These are phyloP conservation scores for Salvelinus sp. DNA, from an alignment of 2,113 vertebrate genomes.

Conservation along the genomic window DNA sequence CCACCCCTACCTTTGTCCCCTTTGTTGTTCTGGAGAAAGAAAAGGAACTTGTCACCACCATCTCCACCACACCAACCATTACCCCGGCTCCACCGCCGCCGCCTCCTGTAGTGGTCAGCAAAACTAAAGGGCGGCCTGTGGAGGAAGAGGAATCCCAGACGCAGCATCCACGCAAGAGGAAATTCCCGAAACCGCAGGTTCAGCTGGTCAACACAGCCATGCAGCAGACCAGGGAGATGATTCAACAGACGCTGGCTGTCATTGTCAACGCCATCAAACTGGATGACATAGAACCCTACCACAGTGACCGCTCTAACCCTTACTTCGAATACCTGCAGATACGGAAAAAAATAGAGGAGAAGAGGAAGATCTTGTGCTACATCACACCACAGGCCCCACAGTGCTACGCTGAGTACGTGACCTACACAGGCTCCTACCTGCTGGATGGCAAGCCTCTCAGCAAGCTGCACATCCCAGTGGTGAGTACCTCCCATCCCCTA, in stretches of 20 bases:
- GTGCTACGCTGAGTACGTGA: constrained; percentile 97
- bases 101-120: constrained; percentile 67
- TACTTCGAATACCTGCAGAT: constrained; percentile 99
- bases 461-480: constrained; percentile 99
- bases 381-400: constrained; percentile 96
- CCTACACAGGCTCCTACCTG: constrained; percentile 96
- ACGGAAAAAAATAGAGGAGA: constrained; percentile 97
- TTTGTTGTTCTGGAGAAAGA: constrained; percentile 12
- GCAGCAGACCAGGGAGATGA: constrained; percentile 95
- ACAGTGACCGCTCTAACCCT: constrained; percentile 95
- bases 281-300: constrained; percentile 96
- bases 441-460: constrained; percentile 97
- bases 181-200: constrained; percentile 86
- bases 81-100: constrained; percentile 46
- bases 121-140: constrained; percentile 80
- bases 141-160: constrained; percentile 94
- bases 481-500: constrained; percentile 66
- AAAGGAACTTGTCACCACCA: constrained; percentile 47
- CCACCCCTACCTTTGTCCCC: constrained; percentile 38
- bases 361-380: constrained; percentile 96
- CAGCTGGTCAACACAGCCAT: constrained; percentile 91
- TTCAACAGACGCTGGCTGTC: constrained; percentile 95
- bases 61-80: constrained; percentile 29
- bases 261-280: constrained; percentile 97
- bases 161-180: constrained; percentile 93